Evolutionary conservation across 2,888 invertebrate genomes (phyloP), one percentile per base, ranked within the genome.

Genomic region (Caenorhabditis zanzibari): DNA sequence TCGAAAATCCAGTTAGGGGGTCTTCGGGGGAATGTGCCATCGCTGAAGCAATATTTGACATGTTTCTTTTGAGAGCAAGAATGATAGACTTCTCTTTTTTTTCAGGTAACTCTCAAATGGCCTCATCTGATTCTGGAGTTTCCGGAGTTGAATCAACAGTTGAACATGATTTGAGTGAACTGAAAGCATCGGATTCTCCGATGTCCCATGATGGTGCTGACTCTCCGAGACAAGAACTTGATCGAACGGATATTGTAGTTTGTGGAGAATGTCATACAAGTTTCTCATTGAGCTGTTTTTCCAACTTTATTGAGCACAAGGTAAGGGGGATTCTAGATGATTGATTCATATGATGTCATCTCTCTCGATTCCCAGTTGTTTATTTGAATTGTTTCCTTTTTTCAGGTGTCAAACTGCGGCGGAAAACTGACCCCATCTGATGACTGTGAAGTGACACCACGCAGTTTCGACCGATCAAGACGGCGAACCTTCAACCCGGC

Each of bases 81-180:
- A 58, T 28, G 38, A 19, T 49, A 32, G n/a, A n/a, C 22, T 56
- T 12, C n/a, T 22, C 22, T 6, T 10, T 52, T 76, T n/a, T 79
- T 85, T 16, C 86, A 88, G 86, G 84, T 68, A 86, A 84, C 49
- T 85, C 87, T 22, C 90, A 91, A 64, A 89, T 92, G 90, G 88
- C 91, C 38, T 91, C 92, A n/a, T 92, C 92, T 16, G 92, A 92
- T 84, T 91, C 90, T 74, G 92, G 92, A 24, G 90, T 92, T 83
- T 91, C 90, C 74, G 92, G 92, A 24, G 90, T 92, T 61, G 92
- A 92, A 86, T 91, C 91, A 71, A 88, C 91, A 22, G 90, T 89
- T 44, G 91, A 91, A 74, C 88, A 85, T 32, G 90, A 90, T 72
- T 69, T 89, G 66, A 81, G 85, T 44, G 87, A 88, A 68, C 61